Base-by-base conservation (phyloP, 2,888 invertebrate genomes). In the Gerris lacustris region DNA sequence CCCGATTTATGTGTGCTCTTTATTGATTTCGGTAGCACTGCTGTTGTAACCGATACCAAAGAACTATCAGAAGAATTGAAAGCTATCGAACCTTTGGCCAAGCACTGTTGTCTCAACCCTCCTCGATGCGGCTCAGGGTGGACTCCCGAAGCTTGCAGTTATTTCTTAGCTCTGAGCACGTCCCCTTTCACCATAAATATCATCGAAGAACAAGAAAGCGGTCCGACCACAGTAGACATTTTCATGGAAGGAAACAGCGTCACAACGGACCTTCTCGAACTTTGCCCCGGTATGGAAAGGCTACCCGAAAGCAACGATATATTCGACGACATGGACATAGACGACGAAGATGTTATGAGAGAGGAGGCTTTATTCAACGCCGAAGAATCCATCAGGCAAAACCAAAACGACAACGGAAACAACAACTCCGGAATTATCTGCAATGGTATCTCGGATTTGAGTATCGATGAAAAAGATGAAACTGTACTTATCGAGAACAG, bases 21-120 rank as follows among this genome's bases (percentile, higher is more conserved):
- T 76, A 83, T 89, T 31, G 89, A 89, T 78, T 88, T 87, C 75
- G 89, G 89, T 6, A 88, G 88, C 77, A 84, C 84, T 0, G 84
- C 84, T 0, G 85, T 86, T 76, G 79, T 88, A 45, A 84, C 84
- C 0, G 85, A 87, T 77, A 78, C 88, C 31, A 81, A 86, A 67
- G 81, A 82, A 73, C 80, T 89, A 9, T 86, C 88, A 0, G 83
- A 85, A 45, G 84, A 86, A 68, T 82, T 89, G 1, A 84, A 84
- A 47, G 78, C 81, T 5, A 81, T 86, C 74, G 86, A 87, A 5
- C 83, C 84, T 5, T 78, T 88, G 1, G 86, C 88, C 0, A 84
- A 84, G 73, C 84, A 84, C 75, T 89, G 88, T 76, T 82, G 85
- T 1, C 79, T 89, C 4, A 83, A 84, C 73, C 82, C 86, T 76